Percentiles rank a stretch among this genome's conserved stretches.
These are phyloP conservation scores for Chiropotes sagulatus DNA, from an alignment of 2,797 vertebrate genomes.

Conservation along the genomic window DNA sequence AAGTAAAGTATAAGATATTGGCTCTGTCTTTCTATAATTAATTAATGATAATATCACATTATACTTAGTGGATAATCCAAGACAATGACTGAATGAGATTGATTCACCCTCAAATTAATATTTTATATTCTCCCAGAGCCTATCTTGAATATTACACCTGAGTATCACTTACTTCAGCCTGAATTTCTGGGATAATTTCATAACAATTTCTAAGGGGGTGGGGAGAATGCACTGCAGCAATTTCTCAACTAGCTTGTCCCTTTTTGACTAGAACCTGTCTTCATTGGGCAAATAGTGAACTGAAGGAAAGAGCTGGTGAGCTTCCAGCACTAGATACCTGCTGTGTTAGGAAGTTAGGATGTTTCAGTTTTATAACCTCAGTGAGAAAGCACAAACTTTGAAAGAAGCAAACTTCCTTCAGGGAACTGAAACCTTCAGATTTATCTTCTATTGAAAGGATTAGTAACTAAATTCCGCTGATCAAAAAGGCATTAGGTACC, in stretches of 20 bases:
- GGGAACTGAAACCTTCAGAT: slow-evolving; percentile 43
- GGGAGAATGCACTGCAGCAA: background rate
- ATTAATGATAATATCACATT: slow-evolving; percentile 38
- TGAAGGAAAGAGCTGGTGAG: background rate
- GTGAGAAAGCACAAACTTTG: slow-evolving; percentile 25
- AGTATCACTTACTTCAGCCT: background rate
- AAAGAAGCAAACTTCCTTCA: slow-evolving; percentile 54
- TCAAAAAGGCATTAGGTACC: background rate
- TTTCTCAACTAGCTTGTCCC: background rate
- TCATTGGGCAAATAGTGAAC: fast-evolving
- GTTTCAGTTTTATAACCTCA: slow-evolving; percentile 1
- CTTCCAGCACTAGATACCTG: background rate
- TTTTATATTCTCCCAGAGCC: slow-evolving; percentile 9
- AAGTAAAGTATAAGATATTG: background rate
- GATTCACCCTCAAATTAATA: slow-evolving; percentile 49
- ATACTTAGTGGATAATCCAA: slow-evolving; percentile 35
- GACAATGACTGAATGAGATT: background rate
- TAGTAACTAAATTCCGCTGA: background rate
- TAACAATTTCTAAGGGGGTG: background rate
- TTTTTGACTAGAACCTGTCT: background rate
- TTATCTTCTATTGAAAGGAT: slow-evolving; percentile 60
- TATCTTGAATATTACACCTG: background rate
- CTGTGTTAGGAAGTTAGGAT: background rate
- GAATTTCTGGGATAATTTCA: slow-evolving; percentile 47
- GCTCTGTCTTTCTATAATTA: slow-evolving; percentile 4